Percentiles rank a stretch among this genome's conserved stretches.
These are phyloP conservation scores for Mesoclemmys tuberculata DNA, from an alignment of 2,113 vertebrate genomes.

Conservation along the genomic window DNA sequence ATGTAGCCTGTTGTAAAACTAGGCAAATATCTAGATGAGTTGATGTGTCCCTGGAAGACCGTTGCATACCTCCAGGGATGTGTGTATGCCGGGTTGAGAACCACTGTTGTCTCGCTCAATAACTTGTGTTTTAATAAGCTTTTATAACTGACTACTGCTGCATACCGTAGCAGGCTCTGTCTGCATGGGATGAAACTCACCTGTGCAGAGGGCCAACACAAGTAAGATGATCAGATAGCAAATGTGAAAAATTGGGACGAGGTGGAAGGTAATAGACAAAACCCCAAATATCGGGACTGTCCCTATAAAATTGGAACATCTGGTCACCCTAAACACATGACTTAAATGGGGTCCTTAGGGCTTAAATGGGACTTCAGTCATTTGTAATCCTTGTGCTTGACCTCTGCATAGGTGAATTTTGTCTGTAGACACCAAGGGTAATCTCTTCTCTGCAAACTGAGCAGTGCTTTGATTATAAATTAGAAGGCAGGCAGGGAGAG, in stretches of 20 bases:
- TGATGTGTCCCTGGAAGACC: too few species aligned
- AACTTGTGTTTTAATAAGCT: background rate
- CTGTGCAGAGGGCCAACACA: fast-evolving
- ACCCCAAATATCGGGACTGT: too few species aligned
- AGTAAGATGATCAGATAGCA: background rate
- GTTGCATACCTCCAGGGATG: too few species aligned
- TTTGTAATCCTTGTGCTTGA: background rate
- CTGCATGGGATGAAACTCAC: fast-evolving
- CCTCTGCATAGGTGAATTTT: background rate
- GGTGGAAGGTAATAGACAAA: too few species aligned
- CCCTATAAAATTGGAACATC: too few species aligned
- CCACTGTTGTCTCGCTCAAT: background rate
- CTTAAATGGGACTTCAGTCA: background rate
- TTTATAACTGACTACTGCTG: fast-evolving
- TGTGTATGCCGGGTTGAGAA: too few species aligned
- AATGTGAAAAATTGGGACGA: too few species aligned
- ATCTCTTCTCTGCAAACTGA: background rate
- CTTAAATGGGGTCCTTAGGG: background rate
- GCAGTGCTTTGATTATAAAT: background rate
- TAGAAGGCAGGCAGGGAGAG: background rate
- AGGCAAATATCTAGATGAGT: too few species aligned
- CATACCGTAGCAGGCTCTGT: fast-evolving
- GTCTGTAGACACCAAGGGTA: background rate
- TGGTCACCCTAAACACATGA: fast-evolving
- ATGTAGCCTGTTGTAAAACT: too few species aligned